Percentiles rank a stretch among this genome's conserved stretches.
Conservation (phyloP, 2,797 vertebrate species). For the Rousettus madagascariensis region DNA sequence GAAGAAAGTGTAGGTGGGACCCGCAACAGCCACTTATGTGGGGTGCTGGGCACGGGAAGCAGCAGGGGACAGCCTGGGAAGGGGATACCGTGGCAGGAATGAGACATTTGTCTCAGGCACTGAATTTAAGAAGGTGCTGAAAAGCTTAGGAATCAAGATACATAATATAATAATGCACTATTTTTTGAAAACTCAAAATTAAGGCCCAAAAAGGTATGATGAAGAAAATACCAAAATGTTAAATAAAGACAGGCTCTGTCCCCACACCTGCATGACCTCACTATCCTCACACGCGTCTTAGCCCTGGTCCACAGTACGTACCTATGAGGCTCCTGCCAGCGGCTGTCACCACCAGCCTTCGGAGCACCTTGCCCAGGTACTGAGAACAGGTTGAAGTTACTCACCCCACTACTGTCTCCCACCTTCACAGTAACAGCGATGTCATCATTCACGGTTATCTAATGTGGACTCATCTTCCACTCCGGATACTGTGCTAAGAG, state of each 20-base stretch:
- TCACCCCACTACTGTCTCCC: neutral
- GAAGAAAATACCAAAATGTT: neutral
- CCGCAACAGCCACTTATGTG: neutral
- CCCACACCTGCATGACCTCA: fast-evolving
- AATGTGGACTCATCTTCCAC: neutral
- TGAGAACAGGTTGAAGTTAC: neutral
- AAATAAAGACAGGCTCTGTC: neutral
- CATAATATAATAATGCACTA: neutral
- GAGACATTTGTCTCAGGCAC: neutral
- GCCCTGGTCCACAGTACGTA: neutral
- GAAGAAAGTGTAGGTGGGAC: neutral
- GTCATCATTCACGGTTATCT: neutral
- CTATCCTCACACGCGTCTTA: fast-evolving
- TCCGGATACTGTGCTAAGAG: neutral
- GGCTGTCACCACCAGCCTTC: neutral
- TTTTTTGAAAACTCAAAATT: neutral
- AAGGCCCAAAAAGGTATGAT: neutral
- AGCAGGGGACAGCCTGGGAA: neutral
- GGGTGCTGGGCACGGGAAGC: neutral
- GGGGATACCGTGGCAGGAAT: fast-evolving
- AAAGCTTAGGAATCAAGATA: neutral
- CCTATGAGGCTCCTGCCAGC: fast-evolving
- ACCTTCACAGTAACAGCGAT: neutral
- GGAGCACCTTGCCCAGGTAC: no score
- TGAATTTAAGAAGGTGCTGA: neutral